A percentile compares a stretch with the other conserved stretches of the same genome.
phyloP scores from a whole-genome alignment of 2,113 vertebrate species.

The Agelaius phoeniceus region DNA sequence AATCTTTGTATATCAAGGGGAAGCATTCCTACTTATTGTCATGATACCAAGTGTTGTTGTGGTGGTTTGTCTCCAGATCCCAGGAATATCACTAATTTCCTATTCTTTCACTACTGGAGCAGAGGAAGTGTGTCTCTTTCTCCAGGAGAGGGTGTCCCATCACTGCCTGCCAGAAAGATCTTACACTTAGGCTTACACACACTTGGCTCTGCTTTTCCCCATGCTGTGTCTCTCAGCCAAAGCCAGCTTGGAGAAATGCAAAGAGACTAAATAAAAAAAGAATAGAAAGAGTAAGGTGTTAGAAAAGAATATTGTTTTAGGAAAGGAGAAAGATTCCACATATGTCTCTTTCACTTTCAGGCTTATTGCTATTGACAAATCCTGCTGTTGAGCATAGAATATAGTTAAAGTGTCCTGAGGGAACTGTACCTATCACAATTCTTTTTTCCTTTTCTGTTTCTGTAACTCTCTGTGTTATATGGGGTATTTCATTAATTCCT shows the following conservation, averaged over 20 bases:
- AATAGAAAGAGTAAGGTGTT: not conserved
- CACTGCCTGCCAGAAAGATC: not conserved
- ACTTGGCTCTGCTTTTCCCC: not conserved
- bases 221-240: not conserved
- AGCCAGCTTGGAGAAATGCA: not conserved
- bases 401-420: not conserved
- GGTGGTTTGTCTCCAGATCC: not conserved
- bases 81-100: not conserved
- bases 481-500: not conserved
- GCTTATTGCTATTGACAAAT: not conserved
- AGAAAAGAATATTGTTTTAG: not conserved
- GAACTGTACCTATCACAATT: not conserved
- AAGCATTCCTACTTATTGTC: not conserved
- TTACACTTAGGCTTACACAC: accelerated
- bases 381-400: not conserved
- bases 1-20: not conserved
- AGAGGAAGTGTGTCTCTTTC: not conserved
- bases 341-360: not conserved
- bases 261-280: not conserved
- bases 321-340: not conserved
- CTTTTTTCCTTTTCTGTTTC: not conserved
- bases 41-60: not conserved
- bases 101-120: not conserved
- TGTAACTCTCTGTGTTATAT: not conserved
- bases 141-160: conserved; percentile 21